Evolutionary conservation across 2,888 invertebrate species (phyloP), one percentile per base, ranked within the genome.

Genomic region (Allophyes oxyacanthae): DNA sequence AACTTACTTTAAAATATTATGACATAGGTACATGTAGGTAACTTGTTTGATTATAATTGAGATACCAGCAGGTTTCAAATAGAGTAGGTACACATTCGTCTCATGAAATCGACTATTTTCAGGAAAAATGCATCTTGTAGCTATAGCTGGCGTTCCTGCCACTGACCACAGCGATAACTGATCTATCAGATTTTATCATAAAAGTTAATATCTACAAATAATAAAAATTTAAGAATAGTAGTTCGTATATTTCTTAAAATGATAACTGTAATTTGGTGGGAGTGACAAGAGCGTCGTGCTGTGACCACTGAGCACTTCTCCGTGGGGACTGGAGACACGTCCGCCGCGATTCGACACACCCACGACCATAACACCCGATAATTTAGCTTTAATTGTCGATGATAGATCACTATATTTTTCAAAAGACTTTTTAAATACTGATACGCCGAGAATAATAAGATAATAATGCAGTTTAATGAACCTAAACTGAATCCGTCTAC

Each of bases 331-430:
- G 53, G 55, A 51, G 62, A 67, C 86, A 85, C 86, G 89, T 88
- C 87, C 82, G 78, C 64, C 8, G 63, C 81, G 74, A 89, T 90
- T 88, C 81, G 90, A 87, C 82, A 75, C 79, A 77, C 79, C 58
- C 60, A 70, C 64, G 70, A 80, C 77, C 75, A 78, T 80, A 79
- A 82, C 82, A 79, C 77, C 70, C 71, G 75, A 76, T 75, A 72
- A 78, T 84, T 82, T 79, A 70, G 78, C 82, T 81, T 79, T 82
- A 81, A 82, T 80, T 81, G 66, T 75, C 59, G 61, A 61, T 70
- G 73, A 75, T 61, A 50, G 56, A 64, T 44, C 42, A 32, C 40
- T 48, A 56, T 51, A 64, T 64, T 56, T 74, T 41, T 42, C 28
- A 34, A 50, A 49, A 67, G 49, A 42, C 9, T 8, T 36, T 40